Conservation (phyloP, 2,888 invertebrate genomes). For the Melikaiella ostensackeni region DNA sequence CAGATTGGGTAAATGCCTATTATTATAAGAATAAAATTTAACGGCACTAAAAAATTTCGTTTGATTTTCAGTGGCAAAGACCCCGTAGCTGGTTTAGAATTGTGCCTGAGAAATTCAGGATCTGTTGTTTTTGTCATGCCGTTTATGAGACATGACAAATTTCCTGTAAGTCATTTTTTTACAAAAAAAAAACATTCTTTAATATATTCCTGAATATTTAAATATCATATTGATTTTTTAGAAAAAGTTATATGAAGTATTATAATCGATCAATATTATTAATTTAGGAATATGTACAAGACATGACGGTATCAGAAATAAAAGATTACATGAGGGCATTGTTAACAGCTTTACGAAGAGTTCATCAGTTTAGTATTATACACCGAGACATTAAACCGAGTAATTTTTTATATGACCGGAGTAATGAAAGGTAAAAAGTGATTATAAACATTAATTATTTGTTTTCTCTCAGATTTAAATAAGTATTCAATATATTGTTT, state of each 20-base stretch:
- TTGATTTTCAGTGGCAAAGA: constrained; percentile 84
- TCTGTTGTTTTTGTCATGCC: constrained; percentile 94
- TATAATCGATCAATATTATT: neutral
- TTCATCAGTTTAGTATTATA: constrained; percentile 91
- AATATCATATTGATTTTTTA: too few relatives aligned
- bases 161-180: constrained; percentile 81
- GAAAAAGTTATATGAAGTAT: too few relatives aligned
- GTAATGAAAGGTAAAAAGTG: constrained; percentile 79
- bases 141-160: constrained; percentile 89
- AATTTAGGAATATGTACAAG: constrained; percentile 85
- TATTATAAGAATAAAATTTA: neutral
- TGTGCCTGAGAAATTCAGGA: constrained; percentile 87
- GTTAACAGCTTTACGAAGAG: constrained; percentile 86
- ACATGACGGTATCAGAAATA: constrained; percentile 85
- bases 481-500: too few relatives aligned
- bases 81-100: constrained; percentile 89
- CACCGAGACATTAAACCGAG: constrained; percentile 95
- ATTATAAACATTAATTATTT: constrained; percentile 38
- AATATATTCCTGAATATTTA: neutral
- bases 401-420: constrained; percentile 92
- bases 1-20: constrained; percentile 83
- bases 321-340: constrained; percentile 89
- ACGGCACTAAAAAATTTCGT: constrained; percentile 17
- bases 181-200: neutral
- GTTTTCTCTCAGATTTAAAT: neutral